Evolutionary conservation across 2,113 vertebrate genomes (phyloP), one percentile per base, ranked within the genome.

Genomic region (Todiramphus chloris): DNA sequence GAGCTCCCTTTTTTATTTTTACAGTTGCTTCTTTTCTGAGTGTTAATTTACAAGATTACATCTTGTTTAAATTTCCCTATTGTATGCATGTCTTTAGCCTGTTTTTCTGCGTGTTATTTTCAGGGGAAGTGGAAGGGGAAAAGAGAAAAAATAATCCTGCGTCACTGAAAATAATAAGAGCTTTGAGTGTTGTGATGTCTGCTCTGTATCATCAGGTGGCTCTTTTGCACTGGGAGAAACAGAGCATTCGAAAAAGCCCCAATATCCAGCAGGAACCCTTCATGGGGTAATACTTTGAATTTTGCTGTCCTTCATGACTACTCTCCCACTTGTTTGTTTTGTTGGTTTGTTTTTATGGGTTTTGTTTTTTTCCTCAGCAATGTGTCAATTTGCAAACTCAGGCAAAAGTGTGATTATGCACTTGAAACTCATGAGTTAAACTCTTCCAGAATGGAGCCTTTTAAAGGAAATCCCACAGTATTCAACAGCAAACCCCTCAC

Each of bases 211-310:
- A 86, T 96, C 79, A 88, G 51, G 64, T 90, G 76, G 24, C 72
- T 92, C 80, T 78, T 92, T 72, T 72, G 35, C 19, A 19, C 50
- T 46, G 35, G 31, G 44, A 89, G 59, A 73, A 93, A 55, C 6
- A 5, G 9, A 20, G 25, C 56, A 24, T 35, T 69, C 60, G 1
- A 1, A 11, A 46, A 83, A 77, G 12, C 0, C 17, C 0, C 15
- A 21, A 0, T 7, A 37, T 51, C 37, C 41, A 87, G 39, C 21
- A 37, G 62, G 37, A 93, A 30, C 5, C 4, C 39, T 75, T 64
- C 20, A 1, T 21, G 48, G 31, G 39, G 50, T 53, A 53, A 62
- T 55, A 17, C 35, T 43, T 63, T 14, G 18, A 77, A 11, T 88
- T 72, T 90, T 56, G 43, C 60, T 33, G 17, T 59, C 59, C 31